Evolutionary conservation across 2,888 invertebrate species (phyloP).

Genomic region (Cheiracanthium punctorium): DNA sequence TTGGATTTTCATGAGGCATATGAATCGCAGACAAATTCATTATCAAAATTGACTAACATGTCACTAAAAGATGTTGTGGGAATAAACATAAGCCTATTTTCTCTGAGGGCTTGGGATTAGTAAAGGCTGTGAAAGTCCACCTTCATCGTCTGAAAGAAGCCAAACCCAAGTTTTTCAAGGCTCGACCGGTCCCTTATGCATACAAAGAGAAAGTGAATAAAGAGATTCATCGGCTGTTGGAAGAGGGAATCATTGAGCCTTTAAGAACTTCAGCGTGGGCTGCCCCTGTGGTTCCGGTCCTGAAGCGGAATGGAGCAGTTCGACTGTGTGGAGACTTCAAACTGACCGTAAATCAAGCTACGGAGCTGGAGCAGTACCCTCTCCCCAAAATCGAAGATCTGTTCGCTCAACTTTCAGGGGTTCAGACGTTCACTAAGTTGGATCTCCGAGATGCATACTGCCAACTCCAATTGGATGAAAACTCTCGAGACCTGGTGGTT

Average conservation of each 20-base stretch:
- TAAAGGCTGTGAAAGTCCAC: constrained; percentile 6
- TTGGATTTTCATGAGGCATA: too few species aligned
- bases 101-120: background rate
- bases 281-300: background rate
- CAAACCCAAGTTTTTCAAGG: constrained; percentile 7
- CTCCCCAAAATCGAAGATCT: background rate
- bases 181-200: constrained; percentile 20
- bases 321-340: constrained; percentile 14
- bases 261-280: background rate
- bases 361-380: background rate
- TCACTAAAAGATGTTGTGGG: too few species aligned
- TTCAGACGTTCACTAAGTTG: constrained; percentile 14
- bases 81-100: too few species aligned
- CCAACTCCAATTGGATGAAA: constrained; percentile 31
- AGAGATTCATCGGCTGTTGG: background rate
- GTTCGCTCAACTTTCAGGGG: background rate
- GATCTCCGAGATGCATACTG: constrained; percentile 37
- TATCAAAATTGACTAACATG: too few species aligned
- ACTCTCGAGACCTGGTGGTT: background rate
- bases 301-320: background rate
- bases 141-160: background rate
- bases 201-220: constrained; percentile 11
- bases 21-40: too few species aligned
- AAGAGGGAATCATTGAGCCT: constrained; percentile 15
- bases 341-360: background rate